phyloP scores from a whole-genome alignment of 1,140 invertebrate genomes.

The Contarinia nasturtii region DNA sequence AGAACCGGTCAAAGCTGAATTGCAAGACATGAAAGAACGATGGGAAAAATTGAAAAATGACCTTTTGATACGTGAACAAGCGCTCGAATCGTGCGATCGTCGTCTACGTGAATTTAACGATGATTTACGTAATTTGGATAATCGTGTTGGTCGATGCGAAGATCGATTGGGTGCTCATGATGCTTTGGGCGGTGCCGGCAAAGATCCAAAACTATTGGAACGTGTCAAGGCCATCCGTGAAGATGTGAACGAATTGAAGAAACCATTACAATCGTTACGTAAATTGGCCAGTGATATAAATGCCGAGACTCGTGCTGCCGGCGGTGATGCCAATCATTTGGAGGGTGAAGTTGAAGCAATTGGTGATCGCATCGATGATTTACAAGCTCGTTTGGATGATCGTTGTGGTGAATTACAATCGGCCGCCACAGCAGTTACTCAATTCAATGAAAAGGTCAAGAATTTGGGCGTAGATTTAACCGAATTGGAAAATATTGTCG shows the following conservation, averaged over 20 bases:
- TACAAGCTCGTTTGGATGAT: conserved; percentile 58
- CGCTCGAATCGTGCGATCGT: conserved; percentile 66
- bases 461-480: conserved; percentile 51
- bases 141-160: conserved; percentile 67
- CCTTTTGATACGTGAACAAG: conserved; percentile 39
- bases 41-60: conserved; percentile 85
- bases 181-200: conserved; percentile 52
- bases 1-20: conserved; percentile 65
- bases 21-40: conserved; percentile 58
- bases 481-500: conserved; percentile 65
- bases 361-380: conserved; percentile 54
- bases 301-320: conserved; percentile 43
- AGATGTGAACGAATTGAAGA: conserved; percentile 52
- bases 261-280: conserved; percentile 52
- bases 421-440: conserved; percentile 67
- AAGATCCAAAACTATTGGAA: conserved; percentile 65
- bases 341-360: conserved; percentile 59
- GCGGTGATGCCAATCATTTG: conserved; percentile 52
- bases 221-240: conserved; percentile 59
- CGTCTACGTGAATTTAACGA: conserved; percentile 73
- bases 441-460: conserved; percentile 76
- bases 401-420: conserved; percentile 64
- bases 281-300: conserved; percentile 54
- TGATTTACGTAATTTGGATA: conserved; percentile 59
- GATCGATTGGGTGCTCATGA: conserved; percentile 69